phyloP scores from a whole-genome alignment of 2,888 invertebrate genomes.

The Tryphoninae sp. region DNA sequence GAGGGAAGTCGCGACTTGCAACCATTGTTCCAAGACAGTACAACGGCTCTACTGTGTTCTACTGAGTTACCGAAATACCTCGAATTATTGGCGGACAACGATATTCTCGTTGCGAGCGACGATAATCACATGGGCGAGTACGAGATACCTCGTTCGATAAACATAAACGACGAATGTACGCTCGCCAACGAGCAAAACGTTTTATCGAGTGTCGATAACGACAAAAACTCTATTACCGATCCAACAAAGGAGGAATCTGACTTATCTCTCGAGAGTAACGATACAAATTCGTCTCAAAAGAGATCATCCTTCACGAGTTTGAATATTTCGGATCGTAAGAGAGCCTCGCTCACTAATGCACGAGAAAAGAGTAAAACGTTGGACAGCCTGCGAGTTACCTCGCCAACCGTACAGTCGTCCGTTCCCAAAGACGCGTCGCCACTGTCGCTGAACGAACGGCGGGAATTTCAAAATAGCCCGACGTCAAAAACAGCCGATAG shows the following conservation, averaged over 20 bases:
- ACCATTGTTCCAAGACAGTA: constrained; percentile 80
- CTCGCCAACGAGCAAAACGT: constrained; percentile 60
- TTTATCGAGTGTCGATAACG: constrained; percentile 2
- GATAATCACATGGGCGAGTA: constrained; percentile 84
- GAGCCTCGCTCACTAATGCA: constrained; percentile 70
- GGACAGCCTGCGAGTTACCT: constrained; percentile 69
- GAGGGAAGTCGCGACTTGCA: constrained; percentile 82
- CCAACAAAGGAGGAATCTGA: constrained; percentile 28
- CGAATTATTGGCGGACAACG: constrained; percentile 85
- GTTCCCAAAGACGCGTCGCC: constrained; percentile 73
- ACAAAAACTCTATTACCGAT: not conserved
- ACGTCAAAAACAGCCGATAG: constrained; percentile 65
- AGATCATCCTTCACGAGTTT: constrained; percentile 75
- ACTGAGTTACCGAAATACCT: constrained; percentile 84
- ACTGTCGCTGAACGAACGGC: constrained; percentile 73
- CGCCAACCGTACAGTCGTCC: constrained; percentile 64
- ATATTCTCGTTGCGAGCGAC: constrained; percentile 77
- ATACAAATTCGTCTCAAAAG: constrained; percentile 65
- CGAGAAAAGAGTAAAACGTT: constrained; percentile 75
- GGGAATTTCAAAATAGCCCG: constrained; percentile 65
- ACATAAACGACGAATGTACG: constrained; percentile 60
- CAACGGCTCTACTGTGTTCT: constrained; percentile 66
- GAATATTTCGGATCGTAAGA: constrained; percentile 72
- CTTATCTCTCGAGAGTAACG: constrained; percentile 40
- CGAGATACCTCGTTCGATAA: constrained; percentile 84